Base-by-base conservation (phyloP, 1,140 invertebrate species). In the Archegozetes longisetosus region DNA sequence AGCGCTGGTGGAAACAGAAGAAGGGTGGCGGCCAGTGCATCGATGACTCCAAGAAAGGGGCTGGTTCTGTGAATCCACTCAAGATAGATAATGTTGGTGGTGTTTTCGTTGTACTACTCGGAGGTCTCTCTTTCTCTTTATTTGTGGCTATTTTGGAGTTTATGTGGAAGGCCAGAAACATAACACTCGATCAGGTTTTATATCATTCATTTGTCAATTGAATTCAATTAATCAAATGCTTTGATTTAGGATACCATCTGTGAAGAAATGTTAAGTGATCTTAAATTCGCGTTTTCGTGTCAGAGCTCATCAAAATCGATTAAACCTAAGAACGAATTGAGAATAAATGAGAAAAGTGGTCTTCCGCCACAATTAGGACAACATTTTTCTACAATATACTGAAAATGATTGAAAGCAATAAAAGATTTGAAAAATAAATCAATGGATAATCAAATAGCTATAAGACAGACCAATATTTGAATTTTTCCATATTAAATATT, bases 81-180 rank as follows among this genome's bases (percentile, higher is more conserved):
- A 64, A 62, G 29, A 47, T 69, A 32, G 68, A 54, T 47, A 69
- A 69, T 60, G 73, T 77, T 26, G 76, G 74, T n/a, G 76, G 76
- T 25, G 74, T 77, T 6, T 77, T 77, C 64, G 72, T 77, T 17
- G 71, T 77, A 22, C 68, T 77, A 3, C 65, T 77, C n/a, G 69
- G 70, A 22, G 75, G 75, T 20, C 66, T 75, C 17, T 64, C 63
- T 1, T 64, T 70, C 14, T 70, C 72, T 1, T 64, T 64, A n/a
- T 55, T 62, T 28, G 65, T 66, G 24, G 64, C 60, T 14, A 58
- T 66, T 26, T 28, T 55, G n/a, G 65, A 66, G 52, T 66, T 66
- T 48, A 51, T 66, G 49, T 66, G 64, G 64, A 61, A 57, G 52
- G 58, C 65, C 17, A 17, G 61, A n/a, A 58, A 58, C 26, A 14